Evolutionary conservation across 2,888 invertebrate genomes (phyloP).

Genomic region (Lingula anatina): DNA sequence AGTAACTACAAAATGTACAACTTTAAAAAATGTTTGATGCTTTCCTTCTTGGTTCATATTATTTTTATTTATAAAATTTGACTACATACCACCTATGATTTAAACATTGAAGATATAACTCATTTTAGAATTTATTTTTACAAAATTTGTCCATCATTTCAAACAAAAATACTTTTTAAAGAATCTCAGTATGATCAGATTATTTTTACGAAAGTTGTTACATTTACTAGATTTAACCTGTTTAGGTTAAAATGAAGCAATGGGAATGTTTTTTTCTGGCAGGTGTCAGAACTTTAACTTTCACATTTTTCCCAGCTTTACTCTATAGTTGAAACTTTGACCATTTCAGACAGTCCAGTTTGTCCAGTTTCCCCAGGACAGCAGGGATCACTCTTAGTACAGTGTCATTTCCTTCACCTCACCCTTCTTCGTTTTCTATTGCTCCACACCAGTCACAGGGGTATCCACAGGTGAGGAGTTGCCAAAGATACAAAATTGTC

Average conservation of each 20-base stretch:
- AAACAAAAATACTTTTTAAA: no score
- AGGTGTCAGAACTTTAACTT: neutral
- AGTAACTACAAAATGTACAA: no score
- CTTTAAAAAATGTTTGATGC: no score
- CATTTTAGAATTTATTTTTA: no score
- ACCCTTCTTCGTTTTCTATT: conserved; percentile 31
- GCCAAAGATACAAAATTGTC: no score
- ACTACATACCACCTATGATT: no score
- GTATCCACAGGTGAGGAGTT: conserved; percentile 32
- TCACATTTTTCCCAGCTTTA: neutral
- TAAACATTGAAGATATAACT: no score
- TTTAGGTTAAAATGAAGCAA: neutral
- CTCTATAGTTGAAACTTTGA: neutral
- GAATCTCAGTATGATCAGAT: no score
- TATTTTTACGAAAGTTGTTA: neutral
- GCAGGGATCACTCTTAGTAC: conserved; percentile 36
- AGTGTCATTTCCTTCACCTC: conserved; percentile 39
- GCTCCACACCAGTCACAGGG: conserved; percentile 30
- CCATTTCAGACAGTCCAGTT: conserved; percentile 25
- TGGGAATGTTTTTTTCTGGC: no score
- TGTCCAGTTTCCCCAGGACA: conserved; percentile 23
- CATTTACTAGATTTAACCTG: neutral
- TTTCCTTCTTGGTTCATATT: no score
- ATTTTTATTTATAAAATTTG: no score
- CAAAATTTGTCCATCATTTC: no score